Evolutionary conservation across 2,888 invertebrate genomes (phyloP).

Genomic region (Minunthozetes semirufus): DNA sequence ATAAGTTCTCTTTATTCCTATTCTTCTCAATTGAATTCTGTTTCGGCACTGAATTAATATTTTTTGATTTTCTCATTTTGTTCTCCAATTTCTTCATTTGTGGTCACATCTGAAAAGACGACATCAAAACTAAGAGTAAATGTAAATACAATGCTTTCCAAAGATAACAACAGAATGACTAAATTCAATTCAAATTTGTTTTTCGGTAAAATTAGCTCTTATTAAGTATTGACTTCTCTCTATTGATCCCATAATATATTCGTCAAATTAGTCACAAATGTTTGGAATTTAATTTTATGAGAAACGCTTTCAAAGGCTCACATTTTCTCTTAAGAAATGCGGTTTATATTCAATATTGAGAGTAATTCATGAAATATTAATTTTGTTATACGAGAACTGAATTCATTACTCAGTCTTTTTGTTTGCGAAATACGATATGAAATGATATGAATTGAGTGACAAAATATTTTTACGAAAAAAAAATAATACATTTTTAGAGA

Average conservation of each 20-base stretch:
- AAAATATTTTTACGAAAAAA: neutral
- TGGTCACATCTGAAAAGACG: neutral
- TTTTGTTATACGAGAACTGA: neutral
- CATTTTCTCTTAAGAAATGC: neutral
- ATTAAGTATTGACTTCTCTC: no score
- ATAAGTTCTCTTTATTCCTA: constrained; percentile 4
- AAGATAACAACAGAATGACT: no score
- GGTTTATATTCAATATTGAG: neutral
- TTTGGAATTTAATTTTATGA: no score
- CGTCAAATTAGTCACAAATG: no score
- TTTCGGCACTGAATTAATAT: neutral
- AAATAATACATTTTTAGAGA: neutral
- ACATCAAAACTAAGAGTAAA: no score
- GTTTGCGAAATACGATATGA: neutral
- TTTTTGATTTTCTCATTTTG: neutral
- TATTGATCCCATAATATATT: no score
- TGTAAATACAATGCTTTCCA: no score
- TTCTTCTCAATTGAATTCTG: neutral
- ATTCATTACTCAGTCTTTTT: neutral
- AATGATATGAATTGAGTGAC: neutral
- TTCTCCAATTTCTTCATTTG: neutral
- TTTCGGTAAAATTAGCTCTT: no score
- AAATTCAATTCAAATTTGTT: no score
- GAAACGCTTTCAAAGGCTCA: neutral
- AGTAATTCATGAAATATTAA: neutral